These are phyloP conservation scores for Meloe dianella DNA, from an alignment of 2,888 invertebrate species.

Conservation along the genomic window DNA sequence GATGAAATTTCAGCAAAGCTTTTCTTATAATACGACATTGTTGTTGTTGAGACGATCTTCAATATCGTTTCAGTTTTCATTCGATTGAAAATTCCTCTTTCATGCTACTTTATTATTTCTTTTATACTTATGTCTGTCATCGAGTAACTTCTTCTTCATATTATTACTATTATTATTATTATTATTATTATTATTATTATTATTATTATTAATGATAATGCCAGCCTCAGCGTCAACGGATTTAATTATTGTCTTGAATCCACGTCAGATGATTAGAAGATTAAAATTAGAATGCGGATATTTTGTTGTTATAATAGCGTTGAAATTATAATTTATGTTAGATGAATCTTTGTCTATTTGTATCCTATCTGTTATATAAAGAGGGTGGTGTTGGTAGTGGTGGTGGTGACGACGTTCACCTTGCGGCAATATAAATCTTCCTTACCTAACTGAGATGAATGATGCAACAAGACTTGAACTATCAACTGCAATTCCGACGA, in stretches of 20 bases:
- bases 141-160: too few relatives aligned
- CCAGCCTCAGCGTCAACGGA: too few relatives aligned
- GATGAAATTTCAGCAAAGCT: not conserved
- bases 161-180: too few relatives aligned
- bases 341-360: not conserved
- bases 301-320: not conserved
- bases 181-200: too few relatives aligned
- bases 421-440: constrained; percentile 46
- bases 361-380: not conserved
- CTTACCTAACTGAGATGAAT: constrained; percentile 46
- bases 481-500: constrained; percentile 45
- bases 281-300: too few relatives aligned
- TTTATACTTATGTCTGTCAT: too few relatives aligned
- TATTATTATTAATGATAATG: too few relatives aligned
- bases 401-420: constrained; percentile 29
- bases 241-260: too few relatives aligned
- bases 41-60: constrained; percentile 1
- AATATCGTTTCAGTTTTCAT: not conserved
- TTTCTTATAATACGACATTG: not conserved
- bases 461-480: constrained; percentile 42
- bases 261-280: too few relatives aligned
- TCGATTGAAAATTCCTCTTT: not conserved
- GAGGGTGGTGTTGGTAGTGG: not conserved
- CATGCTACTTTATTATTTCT: not conserved
- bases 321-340: not conserved